phyloP scores from a whole-genome alignment of 1,140 invertebrate species.

The Phenacoccus solenopsis region DNA sequence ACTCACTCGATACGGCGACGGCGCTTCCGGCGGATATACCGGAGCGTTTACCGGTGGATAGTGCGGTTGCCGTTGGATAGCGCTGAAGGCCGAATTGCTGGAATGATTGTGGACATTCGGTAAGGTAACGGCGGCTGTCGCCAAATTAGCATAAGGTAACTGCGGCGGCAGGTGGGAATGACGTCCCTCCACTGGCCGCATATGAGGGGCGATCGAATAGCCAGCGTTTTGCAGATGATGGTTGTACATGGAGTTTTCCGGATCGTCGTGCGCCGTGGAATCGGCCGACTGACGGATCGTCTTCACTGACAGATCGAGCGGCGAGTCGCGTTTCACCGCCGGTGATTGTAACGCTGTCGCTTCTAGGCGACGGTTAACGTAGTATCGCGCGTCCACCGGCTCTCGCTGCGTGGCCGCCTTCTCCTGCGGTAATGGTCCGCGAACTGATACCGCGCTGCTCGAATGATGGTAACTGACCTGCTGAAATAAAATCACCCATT shows the following conservation, averaged over 20 bases:
- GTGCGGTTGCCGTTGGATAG: neutral
- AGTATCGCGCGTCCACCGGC: neutral
- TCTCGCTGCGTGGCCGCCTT: neutral
- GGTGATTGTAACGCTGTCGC: neutral
- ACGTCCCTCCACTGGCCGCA: neutral
- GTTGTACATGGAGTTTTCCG: slow-evolving; percentile 15
- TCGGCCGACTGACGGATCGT: slow-evolving; percentile 72
- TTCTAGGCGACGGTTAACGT: neutral
- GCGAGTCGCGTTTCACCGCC: slow-evolving; percentile 49
- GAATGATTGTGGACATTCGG: neutral
- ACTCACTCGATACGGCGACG: neutral
- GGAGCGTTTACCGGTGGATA: neutral
- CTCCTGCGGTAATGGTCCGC: neutral
- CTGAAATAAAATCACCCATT: too few relatives aligned
- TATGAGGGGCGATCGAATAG: neutral
- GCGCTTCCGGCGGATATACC: neutral
- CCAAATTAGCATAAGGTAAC: neutral
- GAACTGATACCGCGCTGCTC: neutral
- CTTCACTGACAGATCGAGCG: slow-evolving; percentile 70
- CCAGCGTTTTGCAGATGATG: neutral
- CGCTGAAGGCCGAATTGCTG: neutral
- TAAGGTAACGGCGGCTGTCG: neutral
- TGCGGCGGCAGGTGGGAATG: neutral
- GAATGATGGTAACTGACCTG: neutral
- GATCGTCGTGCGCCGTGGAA: slow-evolving; percentile 60